phyloP scores from a whole-genome alignment of 2,797 vertebrate genomes.

The Clarias fuscus region DNA sequence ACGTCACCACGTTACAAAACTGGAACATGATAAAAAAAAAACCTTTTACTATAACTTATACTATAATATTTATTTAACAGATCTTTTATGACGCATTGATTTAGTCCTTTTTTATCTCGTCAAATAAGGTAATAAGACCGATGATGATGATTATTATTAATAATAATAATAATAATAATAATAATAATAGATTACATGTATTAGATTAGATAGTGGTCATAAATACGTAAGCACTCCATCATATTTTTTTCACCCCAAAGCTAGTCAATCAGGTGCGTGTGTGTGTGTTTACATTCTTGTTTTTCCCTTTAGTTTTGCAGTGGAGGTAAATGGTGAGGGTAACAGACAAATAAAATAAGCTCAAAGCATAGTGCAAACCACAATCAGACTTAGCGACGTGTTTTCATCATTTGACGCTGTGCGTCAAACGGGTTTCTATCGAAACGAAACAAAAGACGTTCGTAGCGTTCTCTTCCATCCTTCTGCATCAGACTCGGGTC shows the following conservation, averaged over 20 bases:
- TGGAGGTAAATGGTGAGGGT: not conserved
- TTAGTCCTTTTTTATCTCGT: not conserved
- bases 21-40: constrained; percentile 16
- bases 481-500: not conserved
- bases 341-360: not conserved
- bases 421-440: not conserved
- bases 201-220: not conserved
- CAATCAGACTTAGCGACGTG: not conserved
- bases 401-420: not conserved
- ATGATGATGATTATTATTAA: too few species aligned
- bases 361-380: not conserved
- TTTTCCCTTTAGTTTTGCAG: not conserved
- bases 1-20: constrained; percentile 35
- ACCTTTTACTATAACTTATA: not conserved
- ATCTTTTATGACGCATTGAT: not conserved
- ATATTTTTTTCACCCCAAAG: not conserved
- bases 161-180: too few species aligned
- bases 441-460: not conserved
- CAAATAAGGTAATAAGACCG: not conserved
- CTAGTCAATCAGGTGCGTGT: not conserved
- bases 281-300: not conserved
- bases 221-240: not conserved
- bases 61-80: not conserved
- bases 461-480: not conserved
- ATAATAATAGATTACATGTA: too few species aligned